Evolutionary conservation across 2,888 invertebrate species (phyloP), one percentile per base, ranked within the genome.

Genomic region (Dicroscelio sp.): DNA sequence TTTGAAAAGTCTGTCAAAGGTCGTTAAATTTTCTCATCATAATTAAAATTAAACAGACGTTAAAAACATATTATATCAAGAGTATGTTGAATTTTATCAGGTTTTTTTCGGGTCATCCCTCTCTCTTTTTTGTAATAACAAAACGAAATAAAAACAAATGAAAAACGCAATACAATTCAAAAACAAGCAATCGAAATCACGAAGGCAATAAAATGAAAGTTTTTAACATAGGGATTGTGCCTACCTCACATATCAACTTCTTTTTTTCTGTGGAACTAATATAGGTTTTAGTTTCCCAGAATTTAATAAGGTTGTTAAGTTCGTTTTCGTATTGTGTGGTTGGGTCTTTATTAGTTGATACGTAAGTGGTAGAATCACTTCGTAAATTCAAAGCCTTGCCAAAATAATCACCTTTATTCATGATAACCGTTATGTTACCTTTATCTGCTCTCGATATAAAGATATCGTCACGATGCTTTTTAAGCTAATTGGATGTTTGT

Each of bases 181-280:
- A n/a, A n/a, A n/a, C n/a, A n/a, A n/a, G n/a, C n/a, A n/a, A n/a
- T n/a, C n/a, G n/a, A n/a, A n/a, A n/a, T n/a, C n/a, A n/a, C n/a
- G n/a, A n/a, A n/a, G n/a, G n/a, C n/a, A n/a, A n/a, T n/a, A n/a
- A n/a, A n/a, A n/a, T n/a, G n/a, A 78, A n/a, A 38, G 25, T 35
- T n/a, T 78, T 63, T 43, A 78, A 78, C 58, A 65, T 78, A 1
- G 76, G 76, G 2, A 78, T 78, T 6, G 60, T 78, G n/a, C 76
- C 60, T 17, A 27, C 30, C 10, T 71, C 35, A 23, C 75, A 75
- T n/a, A 55, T 58, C 27, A 75, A 23, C 0, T 35, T 17, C 25
- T 55, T 55, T 58, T 75, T 75, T 12, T 23, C 58, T 4, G 20
- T 10, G 10, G 31, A 25, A 6, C 20, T 5, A 25, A 75, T 78